Base-by-base conservation (phyloP, 2,888 invertebrate species). In the Lepidochrysops patricia region DNA sequence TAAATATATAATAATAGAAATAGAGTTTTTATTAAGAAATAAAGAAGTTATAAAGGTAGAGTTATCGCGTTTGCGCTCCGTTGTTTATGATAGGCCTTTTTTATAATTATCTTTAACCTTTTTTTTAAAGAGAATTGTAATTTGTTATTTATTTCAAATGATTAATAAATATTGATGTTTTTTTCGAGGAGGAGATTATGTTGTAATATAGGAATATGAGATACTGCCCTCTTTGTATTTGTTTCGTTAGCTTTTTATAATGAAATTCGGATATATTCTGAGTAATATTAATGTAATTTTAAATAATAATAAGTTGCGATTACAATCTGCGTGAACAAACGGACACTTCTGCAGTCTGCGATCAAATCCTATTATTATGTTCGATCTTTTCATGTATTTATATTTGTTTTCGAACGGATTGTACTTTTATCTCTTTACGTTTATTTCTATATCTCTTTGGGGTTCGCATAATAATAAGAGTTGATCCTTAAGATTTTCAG, bases 61-160 rank as follows among this genome's bases (percentile, higher is more conserved):
- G 70, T 76, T 77, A 82, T 81, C 84, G 86, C 84, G 82, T 79
- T 75, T 76, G 70, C 67, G 75, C 82, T 83, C 79, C 76, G 75
- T 77, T 80, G 70, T 75, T 81, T 77, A 67, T 74, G 73, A 74
- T 81, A 82, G 77, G 79, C 74, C 70, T 73, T 80, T 82, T 78
- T 83, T 83, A 65, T 68, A 82, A 82, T 84, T 84, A 85, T 81
- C 86, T 58, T 86, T 85, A 88, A 85, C 86, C 84, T 85, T 87
- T 82, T 83, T 78, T 72, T 72, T 62, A 79, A 82, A 82, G 74
- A 79, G 72, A 75, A 78, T 72, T 84, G 82, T 84, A 86, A 84
- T 80, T 86, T 88, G 89, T 89, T 89, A 89, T 89, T 89, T 89
- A 89, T 89, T 89, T 88, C 83, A 89, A 87, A 88, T 86, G 88